Evolutionary conservation across 2,888 invertebrate species (phyloP).

Genomic region (Hermodice carunculata): DNA sequence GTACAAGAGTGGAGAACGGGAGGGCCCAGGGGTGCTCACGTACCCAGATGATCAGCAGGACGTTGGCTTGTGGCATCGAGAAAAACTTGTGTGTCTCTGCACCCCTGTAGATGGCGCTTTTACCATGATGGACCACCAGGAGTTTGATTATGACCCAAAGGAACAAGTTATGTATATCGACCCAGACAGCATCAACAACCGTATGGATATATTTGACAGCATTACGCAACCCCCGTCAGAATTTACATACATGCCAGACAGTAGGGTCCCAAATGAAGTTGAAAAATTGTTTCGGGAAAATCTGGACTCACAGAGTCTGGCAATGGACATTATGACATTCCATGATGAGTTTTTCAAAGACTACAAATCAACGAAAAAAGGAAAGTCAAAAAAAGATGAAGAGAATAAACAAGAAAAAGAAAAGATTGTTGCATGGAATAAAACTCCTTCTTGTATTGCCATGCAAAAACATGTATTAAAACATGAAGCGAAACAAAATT

Average conservation of each 20-base stretch:
- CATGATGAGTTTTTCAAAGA: constrained; percentile 59
- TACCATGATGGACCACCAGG: constrained; percentile 57
- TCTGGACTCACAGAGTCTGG: constrained; percentile 59
- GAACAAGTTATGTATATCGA: constrained; percentile 50
- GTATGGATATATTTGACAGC: constrained; percentile 21
- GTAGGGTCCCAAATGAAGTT: constrained; percentile 42
- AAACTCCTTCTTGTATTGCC: constrained; percentile 55
- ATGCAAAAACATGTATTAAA: constrained; percentile 62
- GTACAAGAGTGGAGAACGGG: constrained; percentile 64
- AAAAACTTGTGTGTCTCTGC: constrained; percentile 62
- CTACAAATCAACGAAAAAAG: no score
- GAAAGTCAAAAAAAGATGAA: no score
- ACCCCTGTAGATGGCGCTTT: constrained; percentile 54
- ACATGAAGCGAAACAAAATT: constrained; percentile 46
- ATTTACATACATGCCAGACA: constrained; percentile 21
- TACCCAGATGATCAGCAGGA: constrained; percentile 64
- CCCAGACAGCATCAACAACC: constrained; percentile 25
- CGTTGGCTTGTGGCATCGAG: constrained; percentile 67
- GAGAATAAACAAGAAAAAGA: constrained; percentile 6
- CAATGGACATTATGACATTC: constrained; percentile 59
- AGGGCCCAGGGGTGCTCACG: constrained; percentile 66
- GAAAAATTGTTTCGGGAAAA: constrained; percentile 54
- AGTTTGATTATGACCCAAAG: constrained; percentile 57
- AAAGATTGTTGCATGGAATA: constrained; percentile 54
- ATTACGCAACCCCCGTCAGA: constrained; percentile 43